Evolutionary conservation across 2,113 vertebrate genomes (phyloP).

Genomic region (Antechinus flavipes): DNA sequence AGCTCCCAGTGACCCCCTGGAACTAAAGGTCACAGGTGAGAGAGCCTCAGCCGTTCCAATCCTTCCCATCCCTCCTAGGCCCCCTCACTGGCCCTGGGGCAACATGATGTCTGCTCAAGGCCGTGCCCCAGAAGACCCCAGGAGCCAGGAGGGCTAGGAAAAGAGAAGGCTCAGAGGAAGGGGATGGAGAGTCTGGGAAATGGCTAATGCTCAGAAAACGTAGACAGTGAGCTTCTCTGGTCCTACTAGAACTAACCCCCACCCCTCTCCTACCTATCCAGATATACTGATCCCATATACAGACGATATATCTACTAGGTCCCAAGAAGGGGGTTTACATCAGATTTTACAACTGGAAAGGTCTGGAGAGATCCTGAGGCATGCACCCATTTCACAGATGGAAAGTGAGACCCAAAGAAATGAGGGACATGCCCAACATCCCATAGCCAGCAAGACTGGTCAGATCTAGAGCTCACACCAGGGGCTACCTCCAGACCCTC

Average conservation of each 20-base stretch:
- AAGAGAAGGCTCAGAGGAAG: constrained; percentile 72
- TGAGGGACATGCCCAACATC: neutral
- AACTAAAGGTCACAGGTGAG: neutral
- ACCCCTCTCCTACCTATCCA: neutral
- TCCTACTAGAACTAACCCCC: no score
- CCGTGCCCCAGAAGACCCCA: no score
- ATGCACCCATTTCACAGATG: neutral
- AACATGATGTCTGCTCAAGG: no score
- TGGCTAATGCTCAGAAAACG: no score
- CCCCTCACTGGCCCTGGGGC: constrained; percentile 31
- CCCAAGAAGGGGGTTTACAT: neutral
- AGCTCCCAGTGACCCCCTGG: no score
- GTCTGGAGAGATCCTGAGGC: neutral
- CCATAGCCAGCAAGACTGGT: neutral
- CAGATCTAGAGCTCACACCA: neutral
- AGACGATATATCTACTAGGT: neutral
- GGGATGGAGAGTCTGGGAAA: no score
- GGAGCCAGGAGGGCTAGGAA: neutral
- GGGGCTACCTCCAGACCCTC: neutral
- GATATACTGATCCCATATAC: neutral
- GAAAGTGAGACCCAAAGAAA: neutral
- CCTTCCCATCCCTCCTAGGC: no score
- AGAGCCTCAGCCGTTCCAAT: neutral
- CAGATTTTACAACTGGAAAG: neutral
- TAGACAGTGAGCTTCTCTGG: no score